These are phyloP conservation scores for Pristiophorus japonicus DNA, from an alignment of 2,113 vertebrate genomes.

Conservation along the genomic window DNA sequence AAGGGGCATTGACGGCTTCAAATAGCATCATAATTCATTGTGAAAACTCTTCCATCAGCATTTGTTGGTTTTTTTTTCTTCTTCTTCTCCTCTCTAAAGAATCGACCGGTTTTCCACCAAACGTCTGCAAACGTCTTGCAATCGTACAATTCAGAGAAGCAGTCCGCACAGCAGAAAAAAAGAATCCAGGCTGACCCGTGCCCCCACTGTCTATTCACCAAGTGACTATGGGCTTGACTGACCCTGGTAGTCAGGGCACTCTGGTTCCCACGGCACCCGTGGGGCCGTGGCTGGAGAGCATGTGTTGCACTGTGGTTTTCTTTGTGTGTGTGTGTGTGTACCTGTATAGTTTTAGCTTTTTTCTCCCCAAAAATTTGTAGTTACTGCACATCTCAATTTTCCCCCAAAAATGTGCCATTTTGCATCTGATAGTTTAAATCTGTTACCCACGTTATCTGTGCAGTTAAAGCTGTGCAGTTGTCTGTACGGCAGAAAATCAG, in stretches of 20 bases:
- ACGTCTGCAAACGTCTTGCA: not conserved
- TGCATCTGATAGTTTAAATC: not conserved
- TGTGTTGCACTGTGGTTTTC: not conserved
- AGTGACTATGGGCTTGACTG: slow-evolving; percentile 16
- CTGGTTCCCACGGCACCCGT: not conserved
- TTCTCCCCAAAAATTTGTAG: not conserved
- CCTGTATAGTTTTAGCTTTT: not conserved
- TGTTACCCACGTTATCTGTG: not conserved
- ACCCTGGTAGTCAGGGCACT: slow-evolving; percentile 9
- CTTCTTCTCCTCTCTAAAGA: not conserved
- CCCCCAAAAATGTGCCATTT: not conserved
- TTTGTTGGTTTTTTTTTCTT: not conserved
- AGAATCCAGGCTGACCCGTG: not conserved
- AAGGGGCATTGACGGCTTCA: slow-evolving; percentile 1
- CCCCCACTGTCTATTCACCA: slow-evolving; percentile 8
- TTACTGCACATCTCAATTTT: not conserved
- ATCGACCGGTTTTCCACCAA: not conserved
- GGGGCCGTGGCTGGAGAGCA: not conserved
- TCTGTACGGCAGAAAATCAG: too few relatives aligned
- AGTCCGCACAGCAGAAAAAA: not conserved
- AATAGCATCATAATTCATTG: slow-evolving; percentile 29
- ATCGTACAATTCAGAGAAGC: not conserved
- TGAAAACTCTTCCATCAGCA: not conserved
- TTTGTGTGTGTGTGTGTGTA: not conserved
- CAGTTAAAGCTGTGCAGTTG: not conserved